Evolutionary conservation across 2,888 invertebrate species (phyloP).

Genomic region (Hedya salicella): DNA sequence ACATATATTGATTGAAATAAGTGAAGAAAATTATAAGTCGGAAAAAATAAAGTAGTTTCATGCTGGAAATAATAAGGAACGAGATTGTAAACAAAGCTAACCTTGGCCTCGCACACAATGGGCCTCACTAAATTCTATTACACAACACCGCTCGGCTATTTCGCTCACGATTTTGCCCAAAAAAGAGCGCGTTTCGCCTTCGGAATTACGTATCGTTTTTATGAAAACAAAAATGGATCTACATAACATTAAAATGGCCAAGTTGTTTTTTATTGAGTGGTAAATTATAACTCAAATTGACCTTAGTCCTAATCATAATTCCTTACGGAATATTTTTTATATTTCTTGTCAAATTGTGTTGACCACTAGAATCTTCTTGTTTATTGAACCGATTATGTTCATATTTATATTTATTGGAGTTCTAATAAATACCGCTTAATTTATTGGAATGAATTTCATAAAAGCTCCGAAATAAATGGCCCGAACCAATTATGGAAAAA

Average conservation of each 20-base stretch:
- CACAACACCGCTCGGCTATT: constrained; percentile 69
- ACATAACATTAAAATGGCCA: constrained; percentile 10
- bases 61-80: constrained; percentile 34
- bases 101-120: constrained; percentile 82
- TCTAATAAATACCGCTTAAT: neutral
- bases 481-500: constrained; percentile 17
- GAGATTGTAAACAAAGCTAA: constrained; percentile 75
- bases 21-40: neutral
- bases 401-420: neutral
- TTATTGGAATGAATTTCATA: neutral
- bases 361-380: neutral
- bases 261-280: constrained; percentile 2
- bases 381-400: neutral
- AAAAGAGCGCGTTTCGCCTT: constrained; percentile 49
- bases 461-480: constrained; percentile 3
- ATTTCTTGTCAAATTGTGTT: neutral
- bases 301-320: neutral
- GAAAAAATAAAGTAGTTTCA: neutral
- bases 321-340: neutral
- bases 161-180: constrained; percentile 74
- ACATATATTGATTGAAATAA: neutral
- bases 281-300: neutral
- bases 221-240: constrained; percentile 13
- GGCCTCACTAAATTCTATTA: constrained; percentile 80
- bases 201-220: constrained; percentile 37